Evolutionary conservation across 2,888 invertebrate genomes (phyloP), one percentile per base, ranked within the genome.

Genomic region (Elmis aenea): DNA sequence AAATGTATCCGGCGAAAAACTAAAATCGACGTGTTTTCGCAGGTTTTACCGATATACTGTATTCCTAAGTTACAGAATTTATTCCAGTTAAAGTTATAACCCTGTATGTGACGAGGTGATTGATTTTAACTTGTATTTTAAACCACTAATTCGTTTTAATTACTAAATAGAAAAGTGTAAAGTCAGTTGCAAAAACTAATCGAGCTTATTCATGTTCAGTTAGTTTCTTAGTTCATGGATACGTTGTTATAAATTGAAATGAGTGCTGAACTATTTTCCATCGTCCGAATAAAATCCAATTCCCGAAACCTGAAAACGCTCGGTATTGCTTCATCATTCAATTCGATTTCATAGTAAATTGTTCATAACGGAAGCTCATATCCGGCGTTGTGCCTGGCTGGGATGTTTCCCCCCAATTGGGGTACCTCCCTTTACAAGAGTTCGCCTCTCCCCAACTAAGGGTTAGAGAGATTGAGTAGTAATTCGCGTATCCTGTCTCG

Each of bases 351-450:
- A 58, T 58, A 61, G 62, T 55, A 83, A 84, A 84, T 83, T 83
- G 82, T 84, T 81, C 83, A 81, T 79, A 83, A 81, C 83, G 83
- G 81, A 81, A 82, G 79, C 81, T 84, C 83, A 85, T 84, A 83
- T 85, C 84, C 85, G 83, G 81, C 70, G 54, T 38, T 45, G 51
- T 50, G 46, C 51, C 47, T 45, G 45, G 48, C 43, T 45, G 40
- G 40, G 46, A 42, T 42, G 38, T 37, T 35, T 38, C 45, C 45
- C 36, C 45, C 38, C 37, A 37, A 39, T 30, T 33, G 32, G 42
- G 38, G 40, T 29, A 34, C 43, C 34, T 30, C 42, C 36, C 26
- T 13, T 32, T 29, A 28, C 25, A 35, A 44, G 44, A 33, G 41
- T 39, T 44, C 38, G 22, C 33, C 38, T 38, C 48, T 38, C 49